Evolutionary conservation across 2,888 invertebrate genomes (phyloP), one percentile per base, ranked within the genome.

Genomic region (Saturnia japonica): DNA sequence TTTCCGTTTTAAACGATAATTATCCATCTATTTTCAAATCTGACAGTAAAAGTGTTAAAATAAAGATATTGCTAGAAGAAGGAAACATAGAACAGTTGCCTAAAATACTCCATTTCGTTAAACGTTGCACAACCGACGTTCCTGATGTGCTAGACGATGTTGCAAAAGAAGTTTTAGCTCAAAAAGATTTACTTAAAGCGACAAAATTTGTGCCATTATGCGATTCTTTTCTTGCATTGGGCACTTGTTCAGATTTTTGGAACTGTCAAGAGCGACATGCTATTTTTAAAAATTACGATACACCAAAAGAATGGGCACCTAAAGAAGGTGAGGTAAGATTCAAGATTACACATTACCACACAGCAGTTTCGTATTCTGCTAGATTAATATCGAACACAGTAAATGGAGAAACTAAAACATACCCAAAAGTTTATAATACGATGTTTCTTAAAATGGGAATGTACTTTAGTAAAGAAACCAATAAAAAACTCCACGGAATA

Each of bases 1-100:
- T 97, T 81, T 94, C 96, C 0, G 95, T 95, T 34, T 88, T 97
- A 62, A 94, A 95, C 71, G 94, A 96, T 74, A 95, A 95, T 80
- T 96, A 96, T 79, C 83, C 86, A 14, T 91, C 92, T 3, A 86
- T 93, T 75, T 93, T 91, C 74, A 84, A 81, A 71, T 47, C 73
- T 0, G 71, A 82, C 12, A 82, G 85, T 57, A 74, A 80, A 14
- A 74, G 72, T 40, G 90, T 89, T 60, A 91, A 88, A 86, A 94
- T 85, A 76, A 91, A 94, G 72, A 93, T 96, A 68, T 85, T 96
- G 0, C 78, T 96, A 0, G 96, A 96, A 75, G 95, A 96, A 72
- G 88, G 82, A 0, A 95, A 95, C 75, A 90, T 93, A 14, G 86
- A 94, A 67, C 95, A 96, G 77, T 85, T 96, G 69, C 95, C 95